Evolutionary conservation across 2,888 invertebrate genomes (phyloP).

Genomic region (Epicampocera succincta): DNA sequence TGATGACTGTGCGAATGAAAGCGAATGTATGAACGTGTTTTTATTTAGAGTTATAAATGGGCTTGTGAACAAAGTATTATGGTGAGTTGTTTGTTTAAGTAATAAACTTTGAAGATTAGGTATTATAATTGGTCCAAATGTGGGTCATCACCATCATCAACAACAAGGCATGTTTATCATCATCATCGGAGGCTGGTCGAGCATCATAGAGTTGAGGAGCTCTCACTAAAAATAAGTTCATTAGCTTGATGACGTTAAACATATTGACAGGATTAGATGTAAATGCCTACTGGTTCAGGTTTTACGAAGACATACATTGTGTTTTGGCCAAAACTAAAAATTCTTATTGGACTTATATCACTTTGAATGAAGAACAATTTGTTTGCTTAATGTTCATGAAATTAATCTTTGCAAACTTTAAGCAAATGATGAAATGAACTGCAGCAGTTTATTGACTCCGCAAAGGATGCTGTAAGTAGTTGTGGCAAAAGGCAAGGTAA

Average conservation of each 20-base stretch:
- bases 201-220: neutral
- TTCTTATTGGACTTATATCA: too few species aligned
- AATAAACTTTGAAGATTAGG: conserved; percentile 53
- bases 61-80: conserved; percentile 25
- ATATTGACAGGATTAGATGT: conserved; percentile 22
- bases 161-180: neutral
- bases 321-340: too few species aligned
- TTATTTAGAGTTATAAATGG: neutral
- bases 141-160: conserved; percentile 52
- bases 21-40: neutral
- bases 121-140: conserved; percentile 50
- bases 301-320: too few species aligned
- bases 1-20: neutral
- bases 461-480: too few species aligned
- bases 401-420: too few species aligned
- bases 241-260: conserved; percentile 7
- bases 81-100: conserved; percentile 31
- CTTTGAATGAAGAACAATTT: too few species aligned
- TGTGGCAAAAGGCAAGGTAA: too few species aligned
- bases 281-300: neutral
- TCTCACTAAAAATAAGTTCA: neutral
- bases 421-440: too few species aligned
- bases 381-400: too few species aligned
- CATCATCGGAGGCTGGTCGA: neutral
- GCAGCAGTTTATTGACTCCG: too few species aligned